Evolutionary conservation across 2,888 invertebrate species (phyloP), one percentile per base, ranked within the genome.

Genomic region (Napeogenes sylphis): DNA sequence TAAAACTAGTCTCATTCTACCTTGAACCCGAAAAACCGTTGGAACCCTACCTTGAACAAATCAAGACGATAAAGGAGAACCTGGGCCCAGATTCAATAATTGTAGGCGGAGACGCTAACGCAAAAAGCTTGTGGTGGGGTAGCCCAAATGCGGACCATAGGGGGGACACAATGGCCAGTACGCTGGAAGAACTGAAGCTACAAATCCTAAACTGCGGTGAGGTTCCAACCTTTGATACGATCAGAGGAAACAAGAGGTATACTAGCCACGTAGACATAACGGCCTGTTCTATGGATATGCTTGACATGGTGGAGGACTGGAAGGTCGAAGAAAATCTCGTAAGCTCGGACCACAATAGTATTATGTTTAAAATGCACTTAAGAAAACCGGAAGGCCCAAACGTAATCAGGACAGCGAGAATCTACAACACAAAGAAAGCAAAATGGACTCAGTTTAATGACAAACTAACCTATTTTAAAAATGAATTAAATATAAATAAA

Each of bases 391-490:
- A 21, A 21, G 21, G 21, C 21, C 21, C 55, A 55, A 13, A 38
- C 56, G 60, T 68, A 2, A 10, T 53, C 4, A 55, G 65, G 12
- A 62, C 63, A 0, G 66, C 68, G 8, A 58, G 68, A 45, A n/a
- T 54, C n/a, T 68, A 51, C n/a, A 65, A 64, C n/a, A 68, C 62
- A 4, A 59, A 58, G 8, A 66, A 64, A 54, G 65, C 68, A 46
- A 66, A 66, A 14, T 68, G 66, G 68, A 13, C 3, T 5, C 13
- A 32, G 45, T 59, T 59, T 59, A 42, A 21, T 59, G 55, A 54
- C 21, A 59, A 59, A 59, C 13, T 54, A 2, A 38, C 38, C 38
- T 6, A 4, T 6, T 6, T 38, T 38, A 21, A 21, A 21, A 21
- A 21, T 21, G 21, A 21, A 21, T 21, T 21, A 21, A 21, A 21